Conservation (phyloP, 2,113 vertebrate species). For the Atherinomorus stipes region DNA sequence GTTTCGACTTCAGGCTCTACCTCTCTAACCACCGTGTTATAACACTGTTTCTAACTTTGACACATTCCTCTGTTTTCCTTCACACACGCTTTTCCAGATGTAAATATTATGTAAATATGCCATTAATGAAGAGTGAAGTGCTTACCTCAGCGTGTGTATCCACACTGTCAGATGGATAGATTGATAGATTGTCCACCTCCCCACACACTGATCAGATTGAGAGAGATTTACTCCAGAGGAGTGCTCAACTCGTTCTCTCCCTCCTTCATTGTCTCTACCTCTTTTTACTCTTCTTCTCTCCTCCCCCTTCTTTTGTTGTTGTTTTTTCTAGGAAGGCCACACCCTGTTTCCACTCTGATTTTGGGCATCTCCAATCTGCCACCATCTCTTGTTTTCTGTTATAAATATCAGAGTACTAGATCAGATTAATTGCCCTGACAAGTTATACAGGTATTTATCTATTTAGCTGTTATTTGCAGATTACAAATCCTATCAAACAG, state of each 20-base stretch:
- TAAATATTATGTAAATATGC: not conserved
- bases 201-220: constrained; percentile 69
- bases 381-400: constrained; percentile 12
- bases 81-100: not conserved
- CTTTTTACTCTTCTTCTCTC: constrained; percentile 38
- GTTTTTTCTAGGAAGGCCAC: constrained; percentile 42
- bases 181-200: constrained; percentile 4
- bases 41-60: not conserved
- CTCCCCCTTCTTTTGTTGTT: constrained; percentile 31
- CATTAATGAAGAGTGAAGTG: not conserved
- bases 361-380: not conserved
- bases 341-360: constrained; percentile 42
- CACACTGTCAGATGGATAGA: constrained; percentile 34
- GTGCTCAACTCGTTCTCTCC: constrained; percentile 51
- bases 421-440: not conserved
- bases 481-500: not conserved
- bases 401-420: not conserved
- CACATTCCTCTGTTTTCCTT: not conserved
- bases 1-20: not conserved
- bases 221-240: constrained; percentile 68
- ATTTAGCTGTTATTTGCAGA: not conserved
- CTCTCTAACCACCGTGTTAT: no score
- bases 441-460: no score
- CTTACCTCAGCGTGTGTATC: constrained; percentile 57
- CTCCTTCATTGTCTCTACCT: constrained; percentile 48